Base-by-base conservation (phyloP, 1,140 invertebrate genomes). In the Ceratitis capitata region DNA sequence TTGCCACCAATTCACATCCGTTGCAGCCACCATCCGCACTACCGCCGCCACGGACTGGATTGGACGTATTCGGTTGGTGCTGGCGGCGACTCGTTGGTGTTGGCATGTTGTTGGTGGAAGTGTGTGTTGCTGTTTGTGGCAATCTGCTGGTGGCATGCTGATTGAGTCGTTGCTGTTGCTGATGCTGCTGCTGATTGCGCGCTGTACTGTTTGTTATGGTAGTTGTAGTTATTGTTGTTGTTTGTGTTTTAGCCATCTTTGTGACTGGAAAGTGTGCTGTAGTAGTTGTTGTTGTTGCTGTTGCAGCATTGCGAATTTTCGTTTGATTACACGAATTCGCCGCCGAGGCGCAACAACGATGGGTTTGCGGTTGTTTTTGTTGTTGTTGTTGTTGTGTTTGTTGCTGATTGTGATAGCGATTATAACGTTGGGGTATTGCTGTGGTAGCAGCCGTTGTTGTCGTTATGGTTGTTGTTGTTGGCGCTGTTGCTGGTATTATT, bases 271-370 rank as follows among this genome's bases (percentile, higher is more conserved):
- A n/a, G n/a, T n/a, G n/a, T n/a, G 85, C 78, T 85, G 85, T 29
- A 51, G 45, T 47, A n/a, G 39, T 82, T 85, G 78, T 47, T 58
- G 83, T 29, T 58, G 49, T 82, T 78, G 83, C 51, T 26, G 47
- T 58, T 82, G 82, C 45, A 4, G 53, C 83, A 4, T 23, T 78
- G 42, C 39, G 69, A 42, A n/a, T 78, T 82, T 83, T 83, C 58
- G 82, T 64, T 49, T 82, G 85, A 85, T 86, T 53, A 87, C n/a
- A 87, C n/a, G 69, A 35, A 45, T 78, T 78, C 23, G 69, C 69
- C 9, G 69, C 39, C 16, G 69, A 78, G 69, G 69, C 69, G 19
- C 69, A 78, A 32, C 69, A 78, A 78, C 69, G 47, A 51, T 53
- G 82, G 29, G 49, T 10, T 69, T 51, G 84, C 35, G 69, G 19